A percentile compares a stretch with the other conserved stretches of the same genome.
These are phyloP conservation scores for Forbesichthys agassizii DNA, from an alignment of 2,113 vertebrate species.

Conservation along the genomic window DNA sequence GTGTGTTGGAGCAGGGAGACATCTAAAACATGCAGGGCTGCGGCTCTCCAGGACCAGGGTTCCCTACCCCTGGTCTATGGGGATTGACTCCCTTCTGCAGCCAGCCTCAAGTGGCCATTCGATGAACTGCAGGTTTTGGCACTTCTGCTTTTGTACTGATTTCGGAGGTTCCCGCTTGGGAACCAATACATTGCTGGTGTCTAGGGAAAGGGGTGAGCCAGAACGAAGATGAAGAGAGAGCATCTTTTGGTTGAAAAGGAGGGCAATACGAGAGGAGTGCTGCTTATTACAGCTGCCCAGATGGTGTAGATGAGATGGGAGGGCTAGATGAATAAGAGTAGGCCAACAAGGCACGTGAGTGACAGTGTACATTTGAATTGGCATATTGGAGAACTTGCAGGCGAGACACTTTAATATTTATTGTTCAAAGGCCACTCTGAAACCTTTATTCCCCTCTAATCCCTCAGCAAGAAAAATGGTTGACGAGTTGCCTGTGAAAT, in stretches of 20 bases:
- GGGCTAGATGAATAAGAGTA: constrained; percentile 22
- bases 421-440: constrained; percentile 54
- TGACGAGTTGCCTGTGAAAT: constrained; percentile 49
- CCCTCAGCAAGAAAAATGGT: constrained; percentile 56
- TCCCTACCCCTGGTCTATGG: no score
- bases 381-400: constrained; percentile 49
- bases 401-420: constrained; percentile 65
- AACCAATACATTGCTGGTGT: no score
- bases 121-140: no score
- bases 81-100: no score
- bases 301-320: constrained; percentile 69
- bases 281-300: constrained; percentile 69
- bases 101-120: no score
- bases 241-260: background rate
- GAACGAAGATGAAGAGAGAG: constrained; percentile 31
- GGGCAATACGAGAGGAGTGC: constrained; percentile 24
- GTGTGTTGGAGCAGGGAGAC: no score
- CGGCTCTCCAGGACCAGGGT: no score
- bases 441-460: constrained; percentile 40
- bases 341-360: constrained; percentile 33
- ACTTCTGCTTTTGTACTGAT: no score
- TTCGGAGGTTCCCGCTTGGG: no score
- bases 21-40: no score
- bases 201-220: constrained; percentile 2
- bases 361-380: constrained; percentile 60